phyloP scores from a whole-genome alignment of 2,888 invertebrate species.

The Hyles lineata region DNA sequence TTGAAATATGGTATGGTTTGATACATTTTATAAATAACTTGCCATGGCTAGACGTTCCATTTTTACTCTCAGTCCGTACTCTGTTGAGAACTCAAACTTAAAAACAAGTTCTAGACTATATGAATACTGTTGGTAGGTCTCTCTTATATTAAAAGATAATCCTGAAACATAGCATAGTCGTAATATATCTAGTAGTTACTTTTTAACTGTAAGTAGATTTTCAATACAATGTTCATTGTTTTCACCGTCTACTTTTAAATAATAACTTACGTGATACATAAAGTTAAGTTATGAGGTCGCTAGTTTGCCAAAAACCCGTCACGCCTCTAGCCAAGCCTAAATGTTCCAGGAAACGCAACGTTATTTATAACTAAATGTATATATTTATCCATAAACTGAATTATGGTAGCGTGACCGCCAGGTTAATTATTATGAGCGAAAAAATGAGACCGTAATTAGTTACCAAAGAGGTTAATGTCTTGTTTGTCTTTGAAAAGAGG shows the following conservation, averaged over 20 bases:
- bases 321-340: conserved; percentile 21
- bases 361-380: not conserved
- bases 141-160: too few relatives aligned
- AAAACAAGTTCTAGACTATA: too few relatives aligned
- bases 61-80: too few relatives aligned
- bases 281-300: not conserved
- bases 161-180: too few relatives aligned
- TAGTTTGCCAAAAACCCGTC: conserved; percentile 17
- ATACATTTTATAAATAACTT: too few relatives aligned
- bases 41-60: too few relatives aligned
- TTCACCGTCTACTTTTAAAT: not conserved
- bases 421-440: not conserved
- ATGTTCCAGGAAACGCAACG: conserved; percentile 5
- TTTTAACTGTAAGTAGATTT: too few relatives aligned
- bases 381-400: not conserved
- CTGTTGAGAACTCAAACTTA: too few relatives aligned
- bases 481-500: not conserved
- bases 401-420: not conserved
- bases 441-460: not conserved
- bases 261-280: not conserved
- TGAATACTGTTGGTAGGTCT: too few relatives aligned
- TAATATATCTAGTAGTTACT: too few relatives aligned
- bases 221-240: not conserved
- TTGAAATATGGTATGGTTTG: too few relatives aligned
- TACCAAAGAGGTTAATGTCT: not conserved